Base-by-base conservation (phyloP, 2,113 vertebrate genomes). In the Gnathonemus echidnorhynchus region DNA sequence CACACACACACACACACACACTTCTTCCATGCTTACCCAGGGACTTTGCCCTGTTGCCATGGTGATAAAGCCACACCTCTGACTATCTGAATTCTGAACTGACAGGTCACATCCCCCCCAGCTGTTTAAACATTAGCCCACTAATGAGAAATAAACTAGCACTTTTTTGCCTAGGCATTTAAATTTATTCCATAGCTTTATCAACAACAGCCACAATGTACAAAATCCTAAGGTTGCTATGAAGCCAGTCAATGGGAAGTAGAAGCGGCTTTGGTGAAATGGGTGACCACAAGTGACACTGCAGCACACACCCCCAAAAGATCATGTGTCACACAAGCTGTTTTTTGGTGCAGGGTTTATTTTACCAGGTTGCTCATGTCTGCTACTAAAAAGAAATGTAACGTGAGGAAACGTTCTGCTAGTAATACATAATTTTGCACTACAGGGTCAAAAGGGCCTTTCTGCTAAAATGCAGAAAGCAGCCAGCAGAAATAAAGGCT, bases 11-110 rank as follows among this genome's bases (percentile, higher is more conserved):
- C 48, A 49, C 9, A 49, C 8, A 49, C 45, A 31, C 62, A 31
- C 13, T 31, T 70, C 86, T 80, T 88, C 88, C 77, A 31, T 83
- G 77, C 39, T 45, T 86, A 49, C 80, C 31, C 74, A 50, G 86
- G 80, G 85, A 88, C 90, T 58, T 88, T 84, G 92, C 92, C 92
- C 87, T 86, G 95, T 95, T 95, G 94, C 94, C 90, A 95, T 74
- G 90, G 91, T 74, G 17, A 95, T 93, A 84, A 90, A 92, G 92
- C 93, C 94, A 93, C 94, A 91, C 95, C 95, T 94, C 93, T 92
- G 92, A 91, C 94, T 92, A 92, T 94, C 91, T 95, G 92, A 95
- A 95, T 95, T 94, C 91, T 95, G 92, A 95, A 95, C 95, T 93
- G 93, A 88, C 91, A 88, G 89, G 89, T 95, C 94, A 93, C 92